These are phyloP conservation scores for Arenicola marina DNA, from an alignment of 2,888 invertebrate species.

Conservation along the genomic window DNA sequence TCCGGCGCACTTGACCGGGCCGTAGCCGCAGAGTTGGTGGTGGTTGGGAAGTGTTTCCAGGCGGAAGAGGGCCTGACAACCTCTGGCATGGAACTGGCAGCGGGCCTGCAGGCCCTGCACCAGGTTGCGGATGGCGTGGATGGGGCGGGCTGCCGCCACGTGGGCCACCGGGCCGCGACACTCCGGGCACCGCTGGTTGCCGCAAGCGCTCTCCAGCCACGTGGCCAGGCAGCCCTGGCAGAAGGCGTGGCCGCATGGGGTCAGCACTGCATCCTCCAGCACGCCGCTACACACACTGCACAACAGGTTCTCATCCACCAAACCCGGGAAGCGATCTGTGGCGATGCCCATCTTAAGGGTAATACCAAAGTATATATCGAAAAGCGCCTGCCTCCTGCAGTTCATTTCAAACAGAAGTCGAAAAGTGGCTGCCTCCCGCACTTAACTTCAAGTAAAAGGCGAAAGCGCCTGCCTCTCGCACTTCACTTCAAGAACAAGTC, in stretches of 20 bases:
- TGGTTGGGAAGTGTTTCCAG: conserved; percentile 45
- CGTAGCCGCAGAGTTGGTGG: conserved; percentile 41
- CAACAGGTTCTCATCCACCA: conserved; percentile 52
- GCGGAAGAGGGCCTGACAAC: conserved; percentile 44
- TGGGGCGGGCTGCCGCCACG: conserved; percentile 40
- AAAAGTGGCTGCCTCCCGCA: no score
- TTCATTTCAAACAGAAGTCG: no score
- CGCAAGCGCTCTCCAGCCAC: conserved; percentile 47
- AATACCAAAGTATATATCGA: no score
- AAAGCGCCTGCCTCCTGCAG: no score
- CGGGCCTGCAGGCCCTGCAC: conserved; percentile 46
- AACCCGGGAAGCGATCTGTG: conserved; percentile 41
- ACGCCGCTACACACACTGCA: conserved; percentile 55
- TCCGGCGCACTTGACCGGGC: conserved; percentile 49
- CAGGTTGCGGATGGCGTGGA: conserved; percentile 50
- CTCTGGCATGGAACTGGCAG: conserved; percentile 43
- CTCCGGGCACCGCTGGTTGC: conserved; percentile 47
- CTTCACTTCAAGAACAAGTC: no score
- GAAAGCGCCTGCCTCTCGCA: no score
- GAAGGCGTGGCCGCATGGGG: conserved; percentile 56
- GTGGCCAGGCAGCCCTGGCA: conserved; percentile 48
- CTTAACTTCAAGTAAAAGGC: no score
- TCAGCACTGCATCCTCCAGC: conserved; percentile 52
- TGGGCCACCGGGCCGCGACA: conserved; percentile 43
- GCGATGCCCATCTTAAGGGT: conserved; percentile 55